Conservation (phyloP, 2,113 vertebrate genomes). For the Amblyornis subalaris region DNA sequence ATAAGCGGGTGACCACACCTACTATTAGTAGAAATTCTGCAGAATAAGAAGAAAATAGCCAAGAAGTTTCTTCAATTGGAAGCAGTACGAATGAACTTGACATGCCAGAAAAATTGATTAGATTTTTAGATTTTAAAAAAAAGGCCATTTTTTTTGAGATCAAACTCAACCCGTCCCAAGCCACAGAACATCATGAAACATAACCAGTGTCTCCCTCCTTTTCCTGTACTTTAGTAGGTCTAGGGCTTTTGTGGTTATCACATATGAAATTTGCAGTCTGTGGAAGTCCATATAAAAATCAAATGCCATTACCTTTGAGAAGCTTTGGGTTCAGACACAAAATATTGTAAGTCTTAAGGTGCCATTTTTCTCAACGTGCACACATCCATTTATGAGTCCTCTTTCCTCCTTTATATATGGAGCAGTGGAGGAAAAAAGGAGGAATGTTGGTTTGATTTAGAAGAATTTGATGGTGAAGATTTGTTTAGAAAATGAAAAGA, state of each 20-base stretch:
- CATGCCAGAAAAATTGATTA: not conserved
- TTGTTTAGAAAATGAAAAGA: not conserved
- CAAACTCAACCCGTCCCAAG: not conserved
- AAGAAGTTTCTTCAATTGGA: not conserved
- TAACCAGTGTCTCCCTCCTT: not conserved
- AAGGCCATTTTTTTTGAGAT: accelerated
- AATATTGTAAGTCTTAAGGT: not conserved
- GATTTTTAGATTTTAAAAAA: not conserved
- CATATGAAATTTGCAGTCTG: not conserved
- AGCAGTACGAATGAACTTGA: not conserved
- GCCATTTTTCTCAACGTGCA: not conserved
- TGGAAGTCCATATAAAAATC: not conserved
- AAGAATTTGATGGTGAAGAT: not conserved
- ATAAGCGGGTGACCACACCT: not conserved
- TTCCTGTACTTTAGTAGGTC: not conserved
- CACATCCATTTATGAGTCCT: not conserved
- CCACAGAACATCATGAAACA: not conserved
- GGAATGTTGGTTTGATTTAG: not conserved
- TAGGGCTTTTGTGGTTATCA: not conserved
- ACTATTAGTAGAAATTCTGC: not conserved
- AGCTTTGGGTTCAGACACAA: not conserved
- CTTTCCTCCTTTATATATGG: not conserved
- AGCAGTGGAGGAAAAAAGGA: not conserved
- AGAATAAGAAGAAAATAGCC: not conserved
- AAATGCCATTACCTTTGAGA: not conserved